Evolutionary conservation across 2,888 invertebrate genomes (phyloP), one percentile per base, ranked within the genome.

Genomic region (Hirtodrosophila cameraria): DNA sequence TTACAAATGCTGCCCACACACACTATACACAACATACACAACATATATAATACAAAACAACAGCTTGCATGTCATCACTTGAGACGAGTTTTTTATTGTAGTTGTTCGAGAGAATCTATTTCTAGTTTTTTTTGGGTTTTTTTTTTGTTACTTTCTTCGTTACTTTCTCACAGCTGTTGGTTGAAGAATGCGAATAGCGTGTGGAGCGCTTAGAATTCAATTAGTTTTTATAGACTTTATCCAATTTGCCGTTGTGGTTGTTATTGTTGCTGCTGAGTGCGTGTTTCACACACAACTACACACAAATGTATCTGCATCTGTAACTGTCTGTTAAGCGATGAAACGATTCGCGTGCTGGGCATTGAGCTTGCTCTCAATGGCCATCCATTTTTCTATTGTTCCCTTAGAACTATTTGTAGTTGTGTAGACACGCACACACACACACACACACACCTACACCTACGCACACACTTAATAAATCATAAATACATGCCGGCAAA

Each of bases 201-300:
- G 81, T 66, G 53, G 79, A 82, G 82, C 87, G 82, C 87, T 82
- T 82, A 82, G 87, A 87, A 82, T 82, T 82, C 82, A 87, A 82
- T 82, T 82, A 82, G 82, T 87, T 82, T 82, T 82, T 82, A 82
- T 82, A 82, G 87, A 82, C 82, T 87, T 82, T 82, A 82, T 82
- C 82, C 82, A 82, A 82, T 82, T 82, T 87, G 87, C 75, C 75
- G 66, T 77, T 69, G 76, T 41, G 60, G 48, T 43, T 33, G 30
- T 11, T 46, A 20, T 12, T 39, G 45, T 12, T 18, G 53, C 43
- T 45, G 55, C 16, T 57, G 64, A 38, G 86, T 83, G 86, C 77
- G 79, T 80, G 79, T 75, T 65, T 45, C 27, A 71, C 42, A 54
- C 36, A 67, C 59, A 35, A 27, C 15, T 31, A 45, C 45, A 28